Percentiles rank a stretch among this genome's conserved stretches.
phyloP scores from a whole-genome alignment of 2,113 vertebrate genomes.

The Vireo altiloquus region DNA sequence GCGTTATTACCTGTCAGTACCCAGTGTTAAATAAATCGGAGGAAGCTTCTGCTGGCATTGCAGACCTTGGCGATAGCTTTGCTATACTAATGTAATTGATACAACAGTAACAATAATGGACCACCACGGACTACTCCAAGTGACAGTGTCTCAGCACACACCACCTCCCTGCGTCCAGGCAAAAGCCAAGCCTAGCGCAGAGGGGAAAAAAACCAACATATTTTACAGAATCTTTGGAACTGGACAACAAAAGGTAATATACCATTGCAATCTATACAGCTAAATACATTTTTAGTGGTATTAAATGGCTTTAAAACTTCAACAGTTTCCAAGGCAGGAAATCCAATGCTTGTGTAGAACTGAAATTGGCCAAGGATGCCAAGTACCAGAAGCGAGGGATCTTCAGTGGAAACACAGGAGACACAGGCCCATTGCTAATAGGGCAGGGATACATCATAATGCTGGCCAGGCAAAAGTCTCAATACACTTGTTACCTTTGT shows the following conservation, averaged over 20 bases:
- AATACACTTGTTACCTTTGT: background rate
- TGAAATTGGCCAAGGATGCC: background rate
- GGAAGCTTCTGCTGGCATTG: background rate
- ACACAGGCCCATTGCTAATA: background rate
- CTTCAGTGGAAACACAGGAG: background rate
- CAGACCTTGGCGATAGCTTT: background rate
- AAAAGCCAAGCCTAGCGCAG: background rate
- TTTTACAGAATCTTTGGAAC: background rate
- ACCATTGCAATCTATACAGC: background rate
- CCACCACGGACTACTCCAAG: background rate
- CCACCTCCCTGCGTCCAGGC: background rate
- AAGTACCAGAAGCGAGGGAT: background rate
- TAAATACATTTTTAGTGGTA: background rate
- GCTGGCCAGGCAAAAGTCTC: background rate
- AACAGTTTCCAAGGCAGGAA: background rate
- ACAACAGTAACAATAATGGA: background rate
- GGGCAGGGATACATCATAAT: background rate
- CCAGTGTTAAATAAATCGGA: background rate
- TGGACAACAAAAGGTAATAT: background rate
- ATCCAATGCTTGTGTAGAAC: background rate
- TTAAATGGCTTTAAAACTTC: background rate
- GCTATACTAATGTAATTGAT: background rate
- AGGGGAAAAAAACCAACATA: background rate
- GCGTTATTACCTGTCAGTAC: slow-evolving; percentile 2
- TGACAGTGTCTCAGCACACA: background rate